Base-by-base conservation (phyloP, 2,113 vertebrate species). In the Hemichromis elongatus region DNA sequence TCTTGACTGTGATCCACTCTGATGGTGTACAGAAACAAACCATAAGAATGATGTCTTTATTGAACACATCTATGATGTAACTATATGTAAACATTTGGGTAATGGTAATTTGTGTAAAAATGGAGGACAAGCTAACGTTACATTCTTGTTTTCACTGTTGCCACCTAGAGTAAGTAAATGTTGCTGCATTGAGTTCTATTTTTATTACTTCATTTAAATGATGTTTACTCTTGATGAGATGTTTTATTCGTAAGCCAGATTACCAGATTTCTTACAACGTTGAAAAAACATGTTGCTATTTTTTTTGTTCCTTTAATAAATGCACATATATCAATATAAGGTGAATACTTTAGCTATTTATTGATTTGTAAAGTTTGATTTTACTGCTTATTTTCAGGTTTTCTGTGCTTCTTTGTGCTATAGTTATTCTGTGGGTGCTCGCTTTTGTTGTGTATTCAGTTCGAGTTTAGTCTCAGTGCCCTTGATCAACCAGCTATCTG, bases 401-500 rank as follows among this genome's bases (percentile, higher is more conserved):
- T 50, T 57, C 26, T 66, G 1, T 10, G 26, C 12, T 40, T 61
- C 4, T 7, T 40, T 66, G 10, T 42, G 9, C 8, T 18, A 2
- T 56, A 21, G 30, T 52, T 12, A 2, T 11, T 57, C 19, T 37
- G 1, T 24, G 50, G 53, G 9, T 77, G 42, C 18, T 79, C 1
- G 5, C 9, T 68, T 70, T 30, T 19, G 33, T 68, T 47, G 19
- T 37, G 50, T 21, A 50, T 75, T 56, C 35, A 75, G 21, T 53
- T 70, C 7, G 47, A 50, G 53, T 89, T 91, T 50, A 10, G 21
- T 70, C 52, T 79, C 79, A 13, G 10, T 53, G 33, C 70, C 40
- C 63, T 68, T 77, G 59, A 86, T 81, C 59, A 53, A 9, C 7
- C 24, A 33, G 59, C 70, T 87, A 57, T 79, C 47, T 66, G 45